These are phyloP conservation scores for Plutomurus gul DNA, from an alignment of 1,140 invertebrate species.

Conservation along the genomic window DNA sequence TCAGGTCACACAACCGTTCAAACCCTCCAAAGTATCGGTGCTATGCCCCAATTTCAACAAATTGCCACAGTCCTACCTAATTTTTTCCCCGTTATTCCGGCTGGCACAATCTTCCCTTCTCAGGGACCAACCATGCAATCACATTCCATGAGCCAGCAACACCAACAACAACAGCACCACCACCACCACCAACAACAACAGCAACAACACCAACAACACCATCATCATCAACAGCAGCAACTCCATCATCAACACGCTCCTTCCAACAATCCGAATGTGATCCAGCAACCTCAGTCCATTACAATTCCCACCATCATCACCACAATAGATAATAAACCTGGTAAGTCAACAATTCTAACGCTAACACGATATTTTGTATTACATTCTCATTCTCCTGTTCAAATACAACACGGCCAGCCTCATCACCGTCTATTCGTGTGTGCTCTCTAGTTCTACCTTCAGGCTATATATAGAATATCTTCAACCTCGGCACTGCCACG, in stretches of 20 bases:
- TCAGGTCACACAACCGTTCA: not conserved
- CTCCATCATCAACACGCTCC: constrained; percentile 30
- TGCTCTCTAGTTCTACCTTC: no score
- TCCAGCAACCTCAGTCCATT: constrained; percentile 40
- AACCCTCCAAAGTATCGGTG: constrained; percentile 44
- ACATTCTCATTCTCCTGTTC: no score
- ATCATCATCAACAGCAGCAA: constrained; percentile 8
- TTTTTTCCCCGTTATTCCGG: constrained; percentile 51
- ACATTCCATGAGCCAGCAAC: constrained; percentile 3
- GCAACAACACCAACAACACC: not conserved
- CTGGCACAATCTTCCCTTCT: constrained; percentile 47
- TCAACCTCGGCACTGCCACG: no score
- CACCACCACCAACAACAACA: constrained; percentile 18
- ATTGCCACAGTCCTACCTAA: constrained; percentile 52
- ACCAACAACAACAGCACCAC: constrained; percentile 1
- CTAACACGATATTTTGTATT: not conserved
- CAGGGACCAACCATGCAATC: constrained; percentile 51
- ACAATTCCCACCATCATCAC: constrained; percentile 53
- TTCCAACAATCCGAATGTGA: constrained; percentile 35
- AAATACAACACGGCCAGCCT: not conserved
- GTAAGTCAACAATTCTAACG: not conserved
- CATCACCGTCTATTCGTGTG: no score
- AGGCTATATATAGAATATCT: no score
- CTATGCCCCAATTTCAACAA: constrained; percentile 45
- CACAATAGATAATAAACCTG: constrained; percentile 43